Percentiles rank a stretch among this genome's conserved stretches.
phyloP scores from a whole-genome alignment of 1,140 invertebrate genomes.

The Metopolophium dirhodum region DNA sequence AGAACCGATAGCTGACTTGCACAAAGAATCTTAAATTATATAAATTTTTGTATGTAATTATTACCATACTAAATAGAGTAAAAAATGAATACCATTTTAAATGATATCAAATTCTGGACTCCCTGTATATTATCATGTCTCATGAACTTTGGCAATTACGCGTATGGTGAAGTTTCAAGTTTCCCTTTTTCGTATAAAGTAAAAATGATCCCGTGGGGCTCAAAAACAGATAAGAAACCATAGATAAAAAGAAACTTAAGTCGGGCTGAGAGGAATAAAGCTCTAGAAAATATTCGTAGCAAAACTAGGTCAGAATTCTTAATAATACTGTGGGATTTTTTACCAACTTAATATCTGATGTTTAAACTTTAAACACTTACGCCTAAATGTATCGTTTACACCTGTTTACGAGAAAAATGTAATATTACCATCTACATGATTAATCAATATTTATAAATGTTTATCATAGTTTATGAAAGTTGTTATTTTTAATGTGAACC shows the following conservation, averaged over 20 bases:
- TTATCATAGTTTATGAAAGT: neutral
- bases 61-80: neutral
- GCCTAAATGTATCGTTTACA: neutral
- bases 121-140: neutral
- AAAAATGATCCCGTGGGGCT: neutral
- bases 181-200: neutral
- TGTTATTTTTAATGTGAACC: neutral
- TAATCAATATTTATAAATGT: neutral
- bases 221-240: slow-evolving; percentile 28
- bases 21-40: neutral
- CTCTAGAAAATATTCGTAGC: neutral
- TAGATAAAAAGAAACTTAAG: slow-evolving; percentile 15
- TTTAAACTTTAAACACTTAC: neutral
- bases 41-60: no score
- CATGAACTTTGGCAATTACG: neutral
- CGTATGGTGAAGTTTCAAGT: slow-evolving; percentile 23
- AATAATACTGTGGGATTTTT: neutral
- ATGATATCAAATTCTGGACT: neutral
- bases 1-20: neutral
- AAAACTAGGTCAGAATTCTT: neutral
- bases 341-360: neutral
- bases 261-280: neutral
- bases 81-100: neutral
- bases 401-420: neutral
- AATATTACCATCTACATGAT: neutral